Evolutionary conservation across 2,113 vertebrate species (phyloP), one percentile per base, ranked within the genome.

Genomic region (Pholis gunnellus): DNA sequence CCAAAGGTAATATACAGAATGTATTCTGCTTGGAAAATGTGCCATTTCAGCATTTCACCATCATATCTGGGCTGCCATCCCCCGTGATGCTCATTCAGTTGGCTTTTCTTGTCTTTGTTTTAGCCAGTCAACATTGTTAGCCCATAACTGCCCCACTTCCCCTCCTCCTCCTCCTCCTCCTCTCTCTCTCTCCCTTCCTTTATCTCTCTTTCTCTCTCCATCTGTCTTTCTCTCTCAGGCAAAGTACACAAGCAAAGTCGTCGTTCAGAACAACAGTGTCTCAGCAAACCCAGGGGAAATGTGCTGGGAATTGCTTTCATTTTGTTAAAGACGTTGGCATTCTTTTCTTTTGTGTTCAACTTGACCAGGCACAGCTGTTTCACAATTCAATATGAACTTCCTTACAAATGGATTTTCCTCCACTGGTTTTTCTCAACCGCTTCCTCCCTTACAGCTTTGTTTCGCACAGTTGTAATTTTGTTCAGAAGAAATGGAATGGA

Each of bases 221-320:
- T 46, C 59, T 74, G 1, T 77, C 74, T 61, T 60, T 48, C 54
- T 68, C 72, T 87, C 75, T 78, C 81, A 79, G 78, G 66, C 56
- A 81, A 75, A 84, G 72, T 63, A 72, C 44, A 87, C 61, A 84
- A 7, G 44, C 83, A 83, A 78, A 84, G 81, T 88, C 64, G 87
- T 81, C 85, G 88, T 81, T 87, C 60, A 9, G 78, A 86, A 31
- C 84, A 75, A 64, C 40, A 44, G 81, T 75, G 81, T 83, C 75
- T 88, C 86, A 38, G 74, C 82, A 90, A 87, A 89, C 86, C 78
- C 83, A 57, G 60, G 78, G 88, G 83, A 87, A 82, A 84, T 81
- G 82, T 84, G 69, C 73, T 8, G 80, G 71, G 66, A 89, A 91
- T 87, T 87, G 88, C 80, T 90, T 89, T 92, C 66, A 87, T 90